These are phyloP conservation scores for Molossus alvarezi DNA, from an alignment of 2,797 vertebrate species.

Conservation along the genomic window DNA sequence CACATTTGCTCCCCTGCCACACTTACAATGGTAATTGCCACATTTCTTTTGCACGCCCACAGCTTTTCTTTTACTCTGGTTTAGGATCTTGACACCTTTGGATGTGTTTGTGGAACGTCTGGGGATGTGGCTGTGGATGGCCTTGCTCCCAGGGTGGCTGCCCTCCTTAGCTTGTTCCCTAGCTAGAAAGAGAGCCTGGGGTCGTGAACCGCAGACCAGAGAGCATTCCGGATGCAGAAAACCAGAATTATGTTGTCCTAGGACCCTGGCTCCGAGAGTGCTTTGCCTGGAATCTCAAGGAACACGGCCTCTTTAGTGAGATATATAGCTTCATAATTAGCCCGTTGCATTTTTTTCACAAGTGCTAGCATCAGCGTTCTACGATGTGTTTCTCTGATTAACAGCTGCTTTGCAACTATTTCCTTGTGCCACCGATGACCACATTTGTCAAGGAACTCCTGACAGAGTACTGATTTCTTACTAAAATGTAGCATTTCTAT, in stretches of 20 bases:
- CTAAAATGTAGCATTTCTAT: conserved; percentile 89
- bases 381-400: conserved; percentile 92
- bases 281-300: conserved; percentile 83
- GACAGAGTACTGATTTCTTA: conserved; percentile 91
- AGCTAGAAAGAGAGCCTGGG: not conserved
- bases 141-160: not conserved
- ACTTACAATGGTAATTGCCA: not conserved
- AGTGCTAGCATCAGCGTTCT: conserved; percentile 94
- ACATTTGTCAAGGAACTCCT: conserved; percentile 92
- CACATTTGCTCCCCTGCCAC: not conserved
- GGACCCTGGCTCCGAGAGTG: conserved; percentile 69
- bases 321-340: conserved; percentile 94
- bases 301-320: conserved; percentile 90
- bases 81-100: conserved; percentile 26
- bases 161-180: not conserved
- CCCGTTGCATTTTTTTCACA: conserved; percentile 91
- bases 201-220: not conserved
- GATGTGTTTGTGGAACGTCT: not conserved
- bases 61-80: conserved; percentile 1
- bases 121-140: conserved; percentile 41
- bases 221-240: not conserved
- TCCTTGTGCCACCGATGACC: conserved; percentile 91
- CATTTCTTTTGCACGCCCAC: not conserved
- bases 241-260: conserved; percentile 79
- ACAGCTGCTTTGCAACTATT: conserved; percentile 94